A percentile compares a stretch with the other conserved stretches of the same genome.
Evolutionary conservation across 2,797 vertebrate species (phyloP).

Genomic region (Atherinosoma microstoma): DNA sequence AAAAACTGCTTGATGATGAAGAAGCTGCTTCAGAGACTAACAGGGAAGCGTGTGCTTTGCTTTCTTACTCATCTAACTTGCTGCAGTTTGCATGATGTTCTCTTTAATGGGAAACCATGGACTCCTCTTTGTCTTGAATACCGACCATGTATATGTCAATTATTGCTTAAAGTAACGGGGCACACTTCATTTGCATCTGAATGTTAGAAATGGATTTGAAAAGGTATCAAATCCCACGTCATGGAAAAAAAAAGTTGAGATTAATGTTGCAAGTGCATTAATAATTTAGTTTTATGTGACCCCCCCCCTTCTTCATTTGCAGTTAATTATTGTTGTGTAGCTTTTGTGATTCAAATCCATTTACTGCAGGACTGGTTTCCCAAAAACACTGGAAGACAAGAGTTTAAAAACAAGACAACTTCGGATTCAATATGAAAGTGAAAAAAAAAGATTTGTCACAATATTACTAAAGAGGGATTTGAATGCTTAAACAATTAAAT

Average conservation of each 20-base stretch:
- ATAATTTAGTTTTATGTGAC: constrained; percentile 40
- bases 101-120: constrained; percentile 41
- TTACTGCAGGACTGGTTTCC: constrained; percentile 47
- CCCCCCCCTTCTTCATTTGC: neutral
- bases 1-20: constrained; percentile 34
- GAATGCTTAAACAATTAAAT: no score
- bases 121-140: constrained; percentile 59
- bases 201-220: constrained; percentile 13
- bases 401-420: neutral
- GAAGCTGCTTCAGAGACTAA: constrained; percentile 41
- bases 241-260: constrained; percentile 36
- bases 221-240: constrained; percentile 22
- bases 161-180: constrained; percentile 32
- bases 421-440: no score
- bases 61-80: constrained; percentile 54
- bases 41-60: constrained; percentile 39
- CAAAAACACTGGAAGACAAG: constrained; percentile 25
- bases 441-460: neutral
- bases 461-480: neutral
- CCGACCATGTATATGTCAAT: constrained; percentile 45
- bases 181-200: constrained; percentile 27
- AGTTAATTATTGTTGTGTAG: constrained; percentile 48
- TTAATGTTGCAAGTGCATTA: constrained; percentile 55
- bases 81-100: constrained; percentile 72
- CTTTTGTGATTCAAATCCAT: constrained; percentile 54